Evolutionary conservation across 2,113 vertebrate species (phyloP).

Genomic region (Symphodus melops): DNA sequence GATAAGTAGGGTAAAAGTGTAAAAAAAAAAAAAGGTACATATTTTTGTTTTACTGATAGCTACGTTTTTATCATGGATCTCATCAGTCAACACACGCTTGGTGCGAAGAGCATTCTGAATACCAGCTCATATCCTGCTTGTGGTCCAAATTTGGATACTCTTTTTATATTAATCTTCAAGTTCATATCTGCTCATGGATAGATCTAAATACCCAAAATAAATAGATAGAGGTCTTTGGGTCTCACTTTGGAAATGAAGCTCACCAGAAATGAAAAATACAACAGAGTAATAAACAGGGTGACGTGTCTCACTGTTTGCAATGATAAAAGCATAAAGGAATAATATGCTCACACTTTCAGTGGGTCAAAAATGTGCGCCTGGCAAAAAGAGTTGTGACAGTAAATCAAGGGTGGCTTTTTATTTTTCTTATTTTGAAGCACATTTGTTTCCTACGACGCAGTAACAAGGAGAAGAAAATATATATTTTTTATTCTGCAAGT

Average conservation of each 20-base stretch:
- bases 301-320: background rate
- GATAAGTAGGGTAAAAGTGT: too few species aligned
- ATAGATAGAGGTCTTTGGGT: background rate
- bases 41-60: background rate
- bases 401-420: too few species aligned
- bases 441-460: too few species aligned
- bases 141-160: slow-evolving; percentile 10
- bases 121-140: background rate
- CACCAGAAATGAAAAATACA: background rate
- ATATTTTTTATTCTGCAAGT: too few species aligned
- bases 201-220: slow-evolving; percentile 10
- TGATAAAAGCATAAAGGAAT: background rate
- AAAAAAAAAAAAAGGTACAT: too few species aligned
- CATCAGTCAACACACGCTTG: background rate
- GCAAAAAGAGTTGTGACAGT: too few species aligned
- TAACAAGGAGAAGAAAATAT: too few species aligned
- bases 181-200: slow-evolving; percentile 25
- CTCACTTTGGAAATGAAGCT: background rate
- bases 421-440: too few species aligned
- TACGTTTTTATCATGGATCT: background rate
- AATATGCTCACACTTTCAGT: background rate
- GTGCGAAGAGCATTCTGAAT: background rate
- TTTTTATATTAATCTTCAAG: background rate
- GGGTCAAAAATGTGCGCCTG: too few species aligned
- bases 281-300: slow-evolving; percentile 11